phyloP scores from a whole-genome alignment of 2,888 invertebrate species.

The Stenchaetothrips biformis region DNA sequence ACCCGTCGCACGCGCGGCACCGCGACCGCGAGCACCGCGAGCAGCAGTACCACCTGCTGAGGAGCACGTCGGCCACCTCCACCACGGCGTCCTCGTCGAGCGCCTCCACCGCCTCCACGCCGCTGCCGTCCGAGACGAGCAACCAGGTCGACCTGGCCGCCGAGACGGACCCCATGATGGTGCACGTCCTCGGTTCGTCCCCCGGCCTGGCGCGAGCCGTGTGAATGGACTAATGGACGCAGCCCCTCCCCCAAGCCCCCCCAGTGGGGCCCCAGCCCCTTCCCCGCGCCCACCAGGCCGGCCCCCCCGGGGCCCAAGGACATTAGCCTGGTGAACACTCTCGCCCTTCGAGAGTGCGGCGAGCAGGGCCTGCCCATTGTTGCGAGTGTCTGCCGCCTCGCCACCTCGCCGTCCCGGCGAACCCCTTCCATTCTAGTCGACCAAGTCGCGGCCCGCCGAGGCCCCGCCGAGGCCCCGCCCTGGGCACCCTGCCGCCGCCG shows the following conservation, averaged over 20 bases:
- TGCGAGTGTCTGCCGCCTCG: neutral
- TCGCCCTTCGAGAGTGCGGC: too few relatives aligned
- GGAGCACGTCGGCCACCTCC: neutral
- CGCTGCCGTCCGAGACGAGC: neutral
- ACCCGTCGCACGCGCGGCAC: neutral
- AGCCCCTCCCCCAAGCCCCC: neutral
- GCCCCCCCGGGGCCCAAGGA: neutral
- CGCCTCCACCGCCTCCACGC: neutral
- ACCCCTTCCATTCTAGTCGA: neutral
- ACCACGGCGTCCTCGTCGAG: neutral
- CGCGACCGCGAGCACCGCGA: constrained; percentile 43
- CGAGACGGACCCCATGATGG: neutral
- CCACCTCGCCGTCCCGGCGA: neutral
- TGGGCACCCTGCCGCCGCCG: too few relatives aligned
- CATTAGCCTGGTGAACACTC: too few relatives aligned
- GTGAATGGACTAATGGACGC: neutral
- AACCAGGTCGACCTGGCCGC: neutral
- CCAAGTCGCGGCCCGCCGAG: neutral
- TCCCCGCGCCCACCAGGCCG: neutral
- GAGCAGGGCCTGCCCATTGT: too few relatives aligned
- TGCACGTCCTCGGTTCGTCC: neutral
- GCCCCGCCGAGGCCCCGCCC: neutral
- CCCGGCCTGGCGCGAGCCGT: neutral
- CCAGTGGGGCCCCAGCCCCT: neutral
- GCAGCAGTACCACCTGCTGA: neutral